Percentiles rank a stretch among this genome's conserved stretches.
phyloP scores from a whole-genome alignment of 2,888 invertebrate species.

The Amblyteles armatorius region DNA sequence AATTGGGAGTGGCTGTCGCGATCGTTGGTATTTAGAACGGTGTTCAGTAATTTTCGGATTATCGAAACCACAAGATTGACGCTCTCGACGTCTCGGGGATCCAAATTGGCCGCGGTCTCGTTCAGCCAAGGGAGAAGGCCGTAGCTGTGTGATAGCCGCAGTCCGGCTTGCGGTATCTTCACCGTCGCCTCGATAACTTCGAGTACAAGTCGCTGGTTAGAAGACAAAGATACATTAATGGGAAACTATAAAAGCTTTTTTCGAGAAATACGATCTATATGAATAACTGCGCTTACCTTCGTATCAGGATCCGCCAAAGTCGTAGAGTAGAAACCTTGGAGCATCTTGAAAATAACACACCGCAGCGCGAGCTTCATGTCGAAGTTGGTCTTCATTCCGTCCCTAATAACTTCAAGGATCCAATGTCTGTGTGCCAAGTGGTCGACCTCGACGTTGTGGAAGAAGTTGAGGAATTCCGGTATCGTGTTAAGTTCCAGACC shows the following conservation, averaged over 20 bases:
- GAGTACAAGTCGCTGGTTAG: conserved; percentile 87
- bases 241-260: background rate
- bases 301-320: conserved; percentile 87
- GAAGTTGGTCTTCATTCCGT: conserved; percentile 91
- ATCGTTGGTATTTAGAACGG: conserved; percentile 66
- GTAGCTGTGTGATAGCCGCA: conserved; percentile 88
- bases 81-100: conserved; percentile 70
- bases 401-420: conserved; percentile 91
- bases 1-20: conserved; percentile 68
- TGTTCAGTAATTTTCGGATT: conserved; percentile 74
- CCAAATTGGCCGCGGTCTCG: conserved; percentile 78
- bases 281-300: conserved; percentile 84
- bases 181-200: conserved; percentile 88
- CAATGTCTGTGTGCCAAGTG: conserved; percentile 90
- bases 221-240: background rate
- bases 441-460: conserved; percentile 92
- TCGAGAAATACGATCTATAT: background rate
- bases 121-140: conserved; percentile 91
- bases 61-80: conserved; percentile 75
- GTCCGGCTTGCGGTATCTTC: conserved; percentile 88
- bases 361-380: conserved; percentile 92
- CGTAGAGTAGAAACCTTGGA: conserved; percentile 90
- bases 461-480: conserved; percentile 95
- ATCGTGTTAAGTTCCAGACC: conserved; percentile 91
- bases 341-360: conserved; percentile 91